Conservation (phyloP, 2,113 vertebrate species). For the Theristicus caerulescens region DNA sequence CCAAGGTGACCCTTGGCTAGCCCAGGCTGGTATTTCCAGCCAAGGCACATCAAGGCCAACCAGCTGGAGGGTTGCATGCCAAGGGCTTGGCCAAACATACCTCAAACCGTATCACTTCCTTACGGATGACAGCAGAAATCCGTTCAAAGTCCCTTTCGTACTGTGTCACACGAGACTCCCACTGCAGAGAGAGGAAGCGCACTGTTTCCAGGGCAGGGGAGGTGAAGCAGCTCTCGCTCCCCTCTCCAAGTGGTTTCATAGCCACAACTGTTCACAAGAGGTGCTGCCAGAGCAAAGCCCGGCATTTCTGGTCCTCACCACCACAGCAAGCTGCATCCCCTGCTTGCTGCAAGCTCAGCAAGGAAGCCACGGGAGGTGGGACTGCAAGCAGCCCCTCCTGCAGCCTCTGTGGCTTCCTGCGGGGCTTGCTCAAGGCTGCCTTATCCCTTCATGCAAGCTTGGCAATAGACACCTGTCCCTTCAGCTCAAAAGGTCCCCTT, state of each 20-base stretch:
- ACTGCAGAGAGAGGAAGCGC: slow-evolving; percentile 73
- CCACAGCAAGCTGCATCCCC: background rate
- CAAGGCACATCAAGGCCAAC: background rate
- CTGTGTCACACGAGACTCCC: slow-evolving; percentile 93
- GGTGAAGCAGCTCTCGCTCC: background rate
- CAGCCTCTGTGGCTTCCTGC: background rate
- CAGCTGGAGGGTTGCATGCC: rapidly evolving
- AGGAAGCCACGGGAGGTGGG: background rate
- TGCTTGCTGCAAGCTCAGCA: background rate
- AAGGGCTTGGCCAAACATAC: slow-evolving; percentile 5
- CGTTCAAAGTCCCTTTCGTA: slow-evolving; percentile 94
- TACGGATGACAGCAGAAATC: slow-evolving; percentile 90
- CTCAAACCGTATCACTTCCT: slow-evolving; percentile 94
- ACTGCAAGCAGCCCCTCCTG: background rate
- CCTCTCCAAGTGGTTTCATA: background rate
- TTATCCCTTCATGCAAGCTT: background rate
- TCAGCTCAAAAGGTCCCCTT: background rate
- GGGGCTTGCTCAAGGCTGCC: background rate
- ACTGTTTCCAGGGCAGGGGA: background rate
- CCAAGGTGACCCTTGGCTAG: background rate
- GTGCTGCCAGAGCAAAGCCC: rapidly evolving
- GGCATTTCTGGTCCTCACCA: rapidly evolving
- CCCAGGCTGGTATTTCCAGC: background rate
- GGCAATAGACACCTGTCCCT: background rate
- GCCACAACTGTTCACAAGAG: rapidly evolving